These are phyloP conservation scores for Lordiphosa stackelbergi DNA, from an alignment of 1,140 invertebrate species.

Conservation along the genomic window DNA sequence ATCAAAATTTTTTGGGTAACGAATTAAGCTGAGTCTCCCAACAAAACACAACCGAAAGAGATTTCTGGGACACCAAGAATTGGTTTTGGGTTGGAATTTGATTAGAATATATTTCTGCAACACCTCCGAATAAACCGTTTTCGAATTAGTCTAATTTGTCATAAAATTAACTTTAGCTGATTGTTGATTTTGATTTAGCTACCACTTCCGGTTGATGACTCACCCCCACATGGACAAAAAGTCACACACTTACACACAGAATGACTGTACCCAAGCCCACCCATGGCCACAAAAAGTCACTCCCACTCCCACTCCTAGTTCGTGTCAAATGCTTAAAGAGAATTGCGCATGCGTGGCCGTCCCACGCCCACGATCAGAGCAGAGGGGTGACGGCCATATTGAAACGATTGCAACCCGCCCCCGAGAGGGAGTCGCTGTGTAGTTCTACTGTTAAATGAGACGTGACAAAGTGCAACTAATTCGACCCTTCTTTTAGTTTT, in stretches of 20 bases:
- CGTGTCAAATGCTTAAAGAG: constrained; percentile 29
- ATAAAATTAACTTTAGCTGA: too few species aligned
- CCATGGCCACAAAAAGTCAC: constrained; percentile 38
- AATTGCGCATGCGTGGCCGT: constrained; percentile 67
- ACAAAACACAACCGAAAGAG: too few species aligned
- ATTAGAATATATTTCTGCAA: too few species aligned
- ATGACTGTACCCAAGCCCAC: constrained; percentile 34
- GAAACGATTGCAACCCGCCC: constrained; percentile 25
- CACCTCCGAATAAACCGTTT: too few species aligned
- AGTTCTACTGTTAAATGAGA: constrained; percentile 57
- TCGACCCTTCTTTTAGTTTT: constrained; percentile 19
- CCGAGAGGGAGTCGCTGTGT: constrained; percentile 8
- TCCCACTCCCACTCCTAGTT: constrained; percentile 12
- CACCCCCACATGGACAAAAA: constrained; percentile 28
- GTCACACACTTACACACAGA: constrained; percentile 14
- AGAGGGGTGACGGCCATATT: constrained; percentile 28
- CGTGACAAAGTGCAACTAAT: constrained; percentile 65
- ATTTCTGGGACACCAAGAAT: too few species aligned
- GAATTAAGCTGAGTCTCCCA: too few species aligned
- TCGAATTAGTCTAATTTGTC: too few species aligned
- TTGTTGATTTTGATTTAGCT: too few species aligned
- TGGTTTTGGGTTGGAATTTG: too few species aligned
- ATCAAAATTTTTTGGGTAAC: too few species aligned
- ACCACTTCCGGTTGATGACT: constrained; percentile 28
- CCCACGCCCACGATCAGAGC: constrained; percentile 12